Conservation (phyloP, 2,113 vertebrate genomes). For the human region DNA sequence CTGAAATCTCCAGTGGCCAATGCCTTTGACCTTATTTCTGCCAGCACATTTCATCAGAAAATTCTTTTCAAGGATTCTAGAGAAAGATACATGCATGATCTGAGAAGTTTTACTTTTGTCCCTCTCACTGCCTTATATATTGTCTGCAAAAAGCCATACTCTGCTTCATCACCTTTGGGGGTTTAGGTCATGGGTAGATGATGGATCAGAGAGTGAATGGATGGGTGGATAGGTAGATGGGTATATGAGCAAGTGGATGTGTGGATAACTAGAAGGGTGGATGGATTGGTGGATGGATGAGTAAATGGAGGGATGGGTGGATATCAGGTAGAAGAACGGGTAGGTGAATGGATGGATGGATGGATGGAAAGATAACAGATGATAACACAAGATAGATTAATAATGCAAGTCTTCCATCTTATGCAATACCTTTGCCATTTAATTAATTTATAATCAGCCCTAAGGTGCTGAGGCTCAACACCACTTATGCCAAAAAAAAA, state of each 20-base stretch:
- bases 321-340: background rate
- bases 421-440: background rate
- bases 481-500: background rate
- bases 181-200: background rate
- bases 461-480: background rate
- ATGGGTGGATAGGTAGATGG: background rate
- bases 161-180: background rate
- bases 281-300: background rate
- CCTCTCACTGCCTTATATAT: background rate
- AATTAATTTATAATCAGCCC: background rate
- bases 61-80: constrained; percentile 15
- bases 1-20: background rate
- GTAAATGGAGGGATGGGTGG: background rate
- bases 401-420: background rate
- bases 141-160: background rate
- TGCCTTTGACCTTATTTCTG: constrained; percentile 47
- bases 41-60: constrained; percentile 2
- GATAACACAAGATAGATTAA: background rate
- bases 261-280: background rate
- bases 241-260: no score
- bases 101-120: background rate
- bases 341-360: background rate
- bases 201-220: background rate
- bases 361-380: background rate
- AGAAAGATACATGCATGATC: background rate